These are phyloP conservation scores for Cecidostiba fungosa DNA, from an alignment of 2,888 invertebrate genomes.

Conservation along the genomic window DNA sequence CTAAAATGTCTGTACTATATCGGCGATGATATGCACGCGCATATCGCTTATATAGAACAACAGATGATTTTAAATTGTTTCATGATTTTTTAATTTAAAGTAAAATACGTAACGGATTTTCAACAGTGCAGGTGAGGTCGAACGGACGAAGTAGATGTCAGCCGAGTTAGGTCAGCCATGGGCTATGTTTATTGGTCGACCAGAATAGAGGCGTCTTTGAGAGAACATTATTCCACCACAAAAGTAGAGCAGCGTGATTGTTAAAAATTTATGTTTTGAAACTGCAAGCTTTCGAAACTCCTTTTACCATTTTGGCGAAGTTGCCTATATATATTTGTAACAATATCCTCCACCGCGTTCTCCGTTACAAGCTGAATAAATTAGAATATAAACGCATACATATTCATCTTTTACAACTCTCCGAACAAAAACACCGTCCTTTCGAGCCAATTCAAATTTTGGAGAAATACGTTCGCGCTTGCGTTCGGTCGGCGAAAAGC, in stretches of 20 bases:
- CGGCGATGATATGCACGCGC: neutral
- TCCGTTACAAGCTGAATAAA: neutral
- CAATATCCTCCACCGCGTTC: neutral
- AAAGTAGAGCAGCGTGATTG: neutral
- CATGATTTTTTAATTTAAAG: no score
- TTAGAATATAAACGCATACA: no score
- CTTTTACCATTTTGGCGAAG: neutral
- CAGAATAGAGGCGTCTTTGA: neutral
- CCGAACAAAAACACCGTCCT: neutral
- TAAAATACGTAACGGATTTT: no score
- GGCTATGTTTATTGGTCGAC: neutral
- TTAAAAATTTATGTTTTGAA: neutral
- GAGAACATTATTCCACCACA: neutral
- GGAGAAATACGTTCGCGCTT: neutral
- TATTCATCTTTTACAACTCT: neutral
- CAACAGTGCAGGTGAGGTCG: neutral
- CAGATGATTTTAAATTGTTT: constrained; percentile 30
- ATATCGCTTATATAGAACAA: neutral
- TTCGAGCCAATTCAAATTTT: neutral
- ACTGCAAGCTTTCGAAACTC: neutral
- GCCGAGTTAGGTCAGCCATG: neutral
- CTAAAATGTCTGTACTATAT: constrained; percentile 17
- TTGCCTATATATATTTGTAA: no score
- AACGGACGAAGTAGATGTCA: neutral
- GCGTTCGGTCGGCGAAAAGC: neutral